Conservation (phyloP, 1,140 invertebrate species). For the Drosophila biarmipes region DNA sequence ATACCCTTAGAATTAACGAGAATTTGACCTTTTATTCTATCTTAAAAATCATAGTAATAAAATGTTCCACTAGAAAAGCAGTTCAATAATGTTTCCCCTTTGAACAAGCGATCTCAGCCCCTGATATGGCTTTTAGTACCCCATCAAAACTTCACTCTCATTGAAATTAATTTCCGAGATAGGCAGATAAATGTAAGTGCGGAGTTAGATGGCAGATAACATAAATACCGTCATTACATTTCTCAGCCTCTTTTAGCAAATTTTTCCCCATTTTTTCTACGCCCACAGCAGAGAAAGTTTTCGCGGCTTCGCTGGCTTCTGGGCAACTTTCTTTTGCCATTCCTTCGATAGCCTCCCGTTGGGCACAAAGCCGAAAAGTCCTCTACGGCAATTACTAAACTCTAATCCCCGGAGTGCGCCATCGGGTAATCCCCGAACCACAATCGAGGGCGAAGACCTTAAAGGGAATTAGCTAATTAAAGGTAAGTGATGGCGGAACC, state of each 20-base stretch:
- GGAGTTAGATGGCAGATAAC: slow-evolving; percentile 30
- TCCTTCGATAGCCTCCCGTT: not conserved
- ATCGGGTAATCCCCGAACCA: slow-evolving; percentile 33
- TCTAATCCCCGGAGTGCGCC: slow-evolving; percentile 40
- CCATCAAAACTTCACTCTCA: slow-evolving; percentile 20
- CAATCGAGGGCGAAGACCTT: slow-evolving; percentile 28
- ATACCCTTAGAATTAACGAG: too few relatives aligned
- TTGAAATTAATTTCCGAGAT: slow-evolving; percentile 26
- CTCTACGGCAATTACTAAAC: slow-evolving; percentile 41
- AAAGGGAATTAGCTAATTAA: slow-evolving; percentile 50
- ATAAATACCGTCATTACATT: slow-evolving; percentile 35
- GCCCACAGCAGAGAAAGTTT: slow-evolving; percentile 21
- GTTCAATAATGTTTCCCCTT: too few relatives aligned
- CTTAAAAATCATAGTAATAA: too few relatives aligned
- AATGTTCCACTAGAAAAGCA: too few relatives aligned
- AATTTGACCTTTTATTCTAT: too few relatives aligned
- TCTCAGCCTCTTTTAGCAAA: slow-evolving; percentile 1
- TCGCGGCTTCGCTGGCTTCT: slow-evolving; percentile 4
- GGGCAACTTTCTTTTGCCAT: slow-evolving; percentile 30
- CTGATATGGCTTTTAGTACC: not conserved
- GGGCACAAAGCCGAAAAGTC: slow-evolving; percentile 31
- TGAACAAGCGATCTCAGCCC: not conserved
- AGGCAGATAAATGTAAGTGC: slow-evolving; percentile 33
- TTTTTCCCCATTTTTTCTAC: not conserved
- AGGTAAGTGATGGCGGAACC: slow-evolving; percentile 50